phyloP scores from a whole-genome alignment of 2,888 invertebrate species.

The Cheilosia impressa region DNA sequence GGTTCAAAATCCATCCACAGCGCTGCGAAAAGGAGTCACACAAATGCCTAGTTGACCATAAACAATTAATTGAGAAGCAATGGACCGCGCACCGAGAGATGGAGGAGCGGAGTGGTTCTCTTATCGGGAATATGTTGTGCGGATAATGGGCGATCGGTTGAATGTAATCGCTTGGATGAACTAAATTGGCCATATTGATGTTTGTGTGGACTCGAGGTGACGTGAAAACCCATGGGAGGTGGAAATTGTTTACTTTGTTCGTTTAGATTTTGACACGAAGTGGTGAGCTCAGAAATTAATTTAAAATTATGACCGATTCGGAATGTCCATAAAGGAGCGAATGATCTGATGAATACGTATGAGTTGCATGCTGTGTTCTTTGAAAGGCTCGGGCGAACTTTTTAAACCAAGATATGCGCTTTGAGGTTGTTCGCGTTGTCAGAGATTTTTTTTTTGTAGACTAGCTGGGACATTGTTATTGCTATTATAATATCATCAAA shows the following conservation, averaged over 20 bases:
- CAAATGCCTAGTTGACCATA: constrained; percentile 24
- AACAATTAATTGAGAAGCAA: constrained; percentile 59
- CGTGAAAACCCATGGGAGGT: constrained; percentile 16
- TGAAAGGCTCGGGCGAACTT: neutral
- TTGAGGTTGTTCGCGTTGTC: too few relatives aligned
- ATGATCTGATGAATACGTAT: neutral
- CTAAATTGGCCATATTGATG: constrained; percentile 42
- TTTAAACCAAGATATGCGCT: too few relatives aligned
- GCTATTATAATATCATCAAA: too few relatives aligned
- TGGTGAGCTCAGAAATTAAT: constrained; percentile 32
- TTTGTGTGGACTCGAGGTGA: constrained; percentile 21
- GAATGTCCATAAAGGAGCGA: neutral
- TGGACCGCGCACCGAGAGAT: constrained; percentile 23
- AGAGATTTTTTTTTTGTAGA: too few relatives aligned
- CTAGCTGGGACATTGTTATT: too few relatives aligned
- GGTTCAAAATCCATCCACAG: neutral
- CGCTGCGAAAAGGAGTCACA: constrained; percentile 22
- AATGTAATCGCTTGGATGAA: constrained; percentile 32
- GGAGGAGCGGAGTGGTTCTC: neutral
- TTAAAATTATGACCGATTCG: constrained; percentile 18
- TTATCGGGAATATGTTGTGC: constrained; percentile 16
- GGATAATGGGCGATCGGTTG: constrained; percentile 5
- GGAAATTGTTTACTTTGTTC: constrained; percentile 47
- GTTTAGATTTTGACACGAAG: constrained; percentile 40
- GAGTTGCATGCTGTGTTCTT: neutral